Conservation (phyloP, 2,113 vertebrate genomes). For the Podarcis raffonei region DNA sequence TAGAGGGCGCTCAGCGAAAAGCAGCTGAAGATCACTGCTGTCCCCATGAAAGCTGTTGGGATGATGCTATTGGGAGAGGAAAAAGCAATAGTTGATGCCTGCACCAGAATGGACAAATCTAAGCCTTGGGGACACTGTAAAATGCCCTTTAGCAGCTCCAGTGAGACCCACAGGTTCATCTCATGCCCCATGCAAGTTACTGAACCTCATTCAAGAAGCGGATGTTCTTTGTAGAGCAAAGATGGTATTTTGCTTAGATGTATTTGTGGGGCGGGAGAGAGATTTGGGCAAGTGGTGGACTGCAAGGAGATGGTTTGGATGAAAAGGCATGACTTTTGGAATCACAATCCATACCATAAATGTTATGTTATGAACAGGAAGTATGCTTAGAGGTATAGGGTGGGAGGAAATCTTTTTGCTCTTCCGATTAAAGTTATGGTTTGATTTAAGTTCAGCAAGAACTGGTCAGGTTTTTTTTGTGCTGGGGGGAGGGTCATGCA, state of each 20-base stretch:
- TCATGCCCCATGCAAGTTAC: background rate
- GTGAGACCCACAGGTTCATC: background rate
- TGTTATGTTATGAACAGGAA: background rate
- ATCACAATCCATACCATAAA: background rate
- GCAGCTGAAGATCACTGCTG: conserved; percentile 89
- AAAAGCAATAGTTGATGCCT: background rate
- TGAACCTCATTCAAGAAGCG: background rate
- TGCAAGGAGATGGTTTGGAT: too few species aligned
- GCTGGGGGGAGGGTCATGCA: too few species aligned
- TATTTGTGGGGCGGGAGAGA: too few species aligned
- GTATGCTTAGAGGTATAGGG: too few species aligned
- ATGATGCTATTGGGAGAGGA: conserved; percentile 82
- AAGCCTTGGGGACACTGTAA: background rate
- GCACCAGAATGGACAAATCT: background rate
- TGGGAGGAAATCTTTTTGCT: background rate
- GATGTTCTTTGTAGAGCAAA: background rate
- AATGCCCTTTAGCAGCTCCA: background rate
- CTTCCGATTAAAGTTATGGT: background rate
- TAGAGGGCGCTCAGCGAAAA: conserved; percentile 95
- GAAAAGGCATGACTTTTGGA: too few species aligned
- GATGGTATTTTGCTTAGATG: background rate
- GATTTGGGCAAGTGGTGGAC: background rate
- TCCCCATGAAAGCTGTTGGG: conserved; percentile 91
- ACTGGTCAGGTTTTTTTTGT: background rate
- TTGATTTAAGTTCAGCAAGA: background rate